phyloP scores from a whole-genome alignment of 1,140 invertebrate species.

The Drosophila erecta region DNA sequence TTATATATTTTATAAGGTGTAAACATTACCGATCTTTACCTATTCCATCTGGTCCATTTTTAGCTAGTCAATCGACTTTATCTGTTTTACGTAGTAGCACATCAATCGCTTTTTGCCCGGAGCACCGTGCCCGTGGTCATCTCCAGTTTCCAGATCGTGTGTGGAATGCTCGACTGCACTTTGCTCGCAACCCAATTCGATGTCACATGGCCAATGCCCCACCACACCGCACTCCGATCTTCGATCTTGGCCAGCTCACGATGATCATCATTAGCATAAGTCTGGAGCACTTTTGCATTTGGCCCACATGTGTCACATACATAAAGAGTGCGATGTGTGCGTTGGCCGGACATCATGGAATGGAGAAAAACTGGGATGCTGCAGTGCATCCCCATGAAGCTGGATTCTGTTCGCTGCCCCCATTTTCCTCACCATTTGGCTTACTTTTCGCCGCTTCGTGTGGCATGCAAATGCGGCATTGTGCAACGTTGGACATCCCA shows the following conservation, averaged over 20 bases:
- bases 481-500: slow-evolving; percentile 52
- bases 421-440: slow-evolving; percentile 79
- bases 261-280: slow-evolving; percentile 14
- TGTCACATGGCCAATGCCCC: slow-evolving; percentile 16
- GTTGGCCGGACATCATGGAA: slow-evolving; percentile 30
- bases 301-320: slow-evolving; percentile 70
- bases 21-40: too few relatives aligned
- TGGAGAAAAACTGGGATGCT: slow-evolving; percentile 11
- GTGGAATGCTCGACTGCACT: slow-evolving; percentile 45
- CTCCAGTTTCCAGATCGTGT: slow-evolving; percentile 26
- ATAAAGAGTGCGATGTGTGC: slow-evolving; percentile 43
- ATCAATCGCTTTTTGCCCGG: slow-evolving; percentile 18
- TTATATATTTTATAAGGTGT: too few relatives aligned
- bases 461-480: slow-evolving; percentile 69
- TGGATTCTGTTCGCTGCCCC: slow-evolving; percentile 46
- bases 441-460: slow-evolving; percentile 54
- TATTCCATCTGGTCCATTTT: too few relatives aligned
- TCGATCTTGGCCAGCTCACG: slow-evolving; percentile 12
- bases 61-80: background rate
- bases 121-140: slow-evolving; percentile 13
- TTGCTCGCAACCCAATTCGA: slow-evolving; percentile 41
- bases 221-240: background rate
- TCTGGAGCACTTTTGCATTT: slow-evolving; percentile 44
- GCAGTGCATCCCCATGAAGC: slow-evolving; percentile 32
- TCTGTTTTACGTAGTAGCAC: background rate